Conservation (phyloP, 2,888 invertebrate species). For the Diaprepes abbreviatus region DNA sequence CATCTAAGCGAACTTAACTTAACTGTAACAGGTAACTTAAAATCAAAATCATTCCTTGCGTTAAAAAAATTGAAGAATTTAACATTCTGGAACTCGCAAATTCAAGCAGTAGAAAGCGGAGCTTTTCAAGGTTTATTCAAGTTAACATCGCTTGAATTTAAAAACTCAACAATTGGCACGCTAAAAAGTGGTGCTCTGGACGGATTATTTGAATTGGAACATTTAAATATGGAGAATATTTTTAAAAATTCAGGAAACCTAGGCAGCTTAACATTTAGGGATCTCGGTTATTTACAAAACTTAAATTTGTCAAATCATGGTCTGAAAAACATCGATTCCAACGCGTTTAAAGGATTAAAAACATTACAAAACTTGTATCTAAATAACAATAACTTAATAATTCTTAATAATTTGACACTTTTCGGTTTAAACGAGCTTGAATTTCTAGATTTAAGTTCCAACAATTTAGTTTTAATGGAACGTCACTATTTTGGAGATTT, state of each 20-base stretch:
- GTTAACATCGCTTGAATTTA: background rate
- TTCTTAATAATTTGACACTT: background rate
- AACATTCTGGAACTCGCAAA: background rate
- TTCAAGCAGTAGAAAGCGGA: background rate
- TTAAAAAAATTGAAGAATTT: background rate
- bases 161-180: background rate
- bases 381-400: background rate
- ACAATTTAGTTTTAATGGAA: slow-evolving; percentile 21
- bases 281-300: background rate
- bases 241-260: background rate
- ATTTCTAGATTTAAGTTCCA: slow-evolving; percentile 20
- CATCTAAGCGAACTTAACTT: background rate
- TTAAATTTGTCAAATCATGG: background rate
- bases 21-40: background rate
- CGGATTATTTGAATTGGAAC: background rate
- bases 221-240: background rate
- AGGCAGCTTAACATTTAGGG: background rate
- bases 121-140: background rate
- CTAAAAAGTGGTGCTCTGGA: background rate
- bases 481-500: slow-evolving; percentile 40
- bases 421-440: background rate
- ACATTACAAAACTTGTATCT: background rate
- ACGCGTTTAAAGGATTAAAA: slow-evolving; percentile 27
- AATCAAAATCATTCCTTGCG: background rate
- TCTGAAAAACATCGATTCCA: background rate